Conservation (phyloP, 2,888 invertebrate species). For the Muscina levida region DNA sequence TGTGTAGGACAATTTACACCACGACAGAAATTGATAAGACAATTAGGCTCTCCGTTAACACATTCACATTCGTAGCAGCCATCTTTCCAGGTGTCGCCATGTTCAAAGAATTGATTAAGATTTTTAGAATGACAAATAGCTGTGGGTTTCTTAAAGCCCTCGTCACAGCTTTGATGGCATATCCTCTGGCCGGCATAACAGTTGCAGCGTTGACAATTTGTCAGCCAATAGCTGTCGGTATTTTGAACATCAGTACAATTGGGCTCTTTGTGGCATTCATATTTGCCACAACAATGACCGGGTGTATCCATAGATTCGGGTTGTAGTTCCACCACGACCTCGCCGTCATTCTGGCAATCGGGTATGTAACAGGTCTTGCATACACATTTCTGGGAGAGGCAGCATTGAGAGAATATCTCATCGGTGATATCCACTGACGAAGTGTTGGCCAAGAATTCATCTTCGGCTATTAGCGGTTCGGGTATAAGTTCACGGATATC, state of each 20-base stretch:
- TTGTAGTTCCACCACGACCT: constrained; percentile 74
- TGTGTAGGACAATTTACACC: constrained; percentile 74
- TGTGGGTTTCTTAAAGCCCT: constrained; percentile 70
- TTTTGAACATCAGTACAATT: constrained; percentile 73
- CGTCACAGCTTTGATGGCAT: constrained; percentile 77
- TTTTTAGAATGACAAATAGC: constrained; percentile 75
- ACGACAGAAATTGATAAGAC: constrained; percentile 74
- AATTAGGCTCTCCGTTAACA: constrained; percentile 75
- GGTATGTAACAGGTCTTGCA: constrained; percentile 77
- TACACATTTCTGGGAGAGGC: constrained; percentile 75
- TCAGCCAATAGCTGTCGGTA: constrained; percentile 74
- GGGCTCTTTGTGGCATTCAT: constrained; percentile 79
- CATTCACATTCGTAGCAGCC: constrained; percentile 77
- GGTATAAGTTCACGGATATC: constrained; percentile 70
- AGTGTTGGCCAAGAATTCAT: constrained; percentile 47
- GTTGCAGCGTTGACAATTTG: constrained; percentile 75
- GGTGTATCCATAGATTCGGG: constrained; percentile 75
- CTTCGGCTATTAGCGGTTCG: constrained; percentile 46
- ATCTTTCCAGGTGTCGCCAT: constrained; percentile 77
- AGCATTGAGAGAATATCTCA: constrained; percentile 74
- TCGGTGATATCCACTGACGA: constrained; percentile 68
- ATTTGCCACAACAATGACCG: constrained; percentile 81
- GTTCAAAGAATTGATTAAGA: constrained; percentile 73
- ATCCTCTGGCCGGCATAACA: constrained; percentile 74
- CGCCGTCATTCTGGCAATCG: constrained; percentile 71